Base-by-base conservation (phyloP, 2,888 invertebrate genomes). In the Drosophila vallismaia region DNA sequence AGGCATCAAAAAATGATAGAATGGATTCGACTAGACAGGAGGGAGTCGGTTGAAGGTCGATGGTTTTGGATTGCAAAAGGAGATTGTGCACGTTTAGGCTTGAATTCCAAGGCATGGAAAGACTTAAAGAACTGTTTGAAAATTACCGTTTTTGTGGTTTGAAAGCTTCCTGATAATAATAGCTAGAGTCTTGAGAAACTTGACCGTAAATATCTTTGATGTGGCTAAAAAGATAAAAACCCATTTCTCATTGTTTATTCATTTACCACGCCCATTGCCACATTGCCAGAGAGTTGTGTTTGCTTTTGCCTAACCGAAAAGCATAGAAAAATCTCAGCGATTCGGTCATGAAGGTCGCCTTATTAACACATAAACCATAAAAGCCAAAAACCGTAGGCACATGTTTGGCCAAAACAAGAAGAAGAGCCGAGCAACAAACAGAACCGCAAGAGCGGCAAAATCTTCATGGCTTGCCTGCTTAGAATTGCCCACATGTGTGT, bases 351-450 rank as follows among this genome's bases (percentile, higher is more conserved):
- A 84, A 84, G 84, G 86, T 84, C 76, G 82, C 59, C 80, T 80
- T 86, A 86, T 86, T 85, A 86, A 86, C 84, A 86, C 86, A 85
- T 85, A 86, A 85, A 76, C 85, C 82, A 84, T 86, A 84, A 86
- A 84, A 76, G 85, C 78, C 72, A 82, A 71, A 64, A 74, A 64
- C 59, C 72, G 72, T 73, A 73, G 72, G 72, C 72, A 73, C 72
- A 73, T 72, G 72, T 73, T 73, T 72, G 83, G 74, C 73, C 53
- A 73, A 71, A 67, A 79, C 46, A 54, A 60, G 42, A 51, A 63
- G 69, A 54, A 45, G 54, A 40, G 59, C 58, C 33, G 70, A 42
- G 62, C n/a, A n/a, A 72, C 52, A 71, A 55, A n/a, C n/a, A n/a
- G 54, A 60, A 76, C 67, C 53, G 59, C 71, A 67, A 48, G 29